Evolutionary conservation across 1,140 invertebrate genomes (phyloP).

Genomic region (Dolichoris vasculosae): DNA sequence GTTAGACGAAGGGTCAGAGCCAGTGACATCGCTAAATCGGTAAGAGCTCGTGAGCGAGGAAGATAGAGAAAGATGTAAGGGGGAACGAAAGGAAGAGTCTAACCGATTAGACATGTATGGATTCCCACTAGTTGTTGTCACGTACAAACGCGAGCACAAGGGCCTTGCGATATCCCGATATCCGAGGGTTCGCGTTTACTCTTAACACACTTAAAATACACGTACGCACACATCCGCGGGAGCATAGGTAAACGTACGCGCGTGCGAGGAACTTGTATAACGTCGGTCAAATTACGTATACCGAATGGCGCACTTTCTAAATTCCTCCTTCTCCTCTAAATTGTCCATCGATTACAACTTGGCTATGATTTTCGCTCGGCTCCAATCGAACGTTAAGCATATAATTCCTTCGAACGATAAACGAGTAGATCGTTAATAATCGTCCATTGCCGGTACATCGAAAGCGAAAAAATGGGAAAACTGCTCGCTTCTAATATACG

Average conservation of each 20-base stretch:
- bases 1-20: slow-evolving; percentile 27
- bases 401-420: background rate
- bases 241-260: background rate
- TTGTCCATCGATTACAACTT: background rate
- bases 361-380: background rate
- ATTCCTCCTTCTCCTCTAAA: slow-evolving; percentile 12
- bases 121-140: slow-evolving; percentile 12
- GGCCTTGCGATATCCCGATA: slow-evolving; percentile 3
- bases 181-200: background rate
- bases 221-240: background rate
- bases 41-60: slow-evolving; percentile 24
- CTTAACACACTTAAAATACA: background rate
- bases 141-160: slow-evolving; percentile 21
- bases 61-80: background rate
- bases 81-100: background rate
- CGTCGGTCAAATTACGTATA: background rate
- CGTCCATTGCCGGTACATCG: background rate
- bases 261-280: background rate
- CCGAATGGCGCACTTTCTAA: background rate
- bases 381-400: background rate
- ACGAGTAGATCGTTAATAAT: background rate
- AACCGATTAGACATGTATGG: slow-evolving; percentile 31
- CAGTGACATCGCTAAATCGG: slow-evolving; percentile 21
- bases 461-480: background rate
- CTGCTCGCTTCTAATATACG: background rate